Evolutionary conservation across 2,113 vertebrate species (phyloP).

Genomic region (Microcebus tavaratra): DNA sequence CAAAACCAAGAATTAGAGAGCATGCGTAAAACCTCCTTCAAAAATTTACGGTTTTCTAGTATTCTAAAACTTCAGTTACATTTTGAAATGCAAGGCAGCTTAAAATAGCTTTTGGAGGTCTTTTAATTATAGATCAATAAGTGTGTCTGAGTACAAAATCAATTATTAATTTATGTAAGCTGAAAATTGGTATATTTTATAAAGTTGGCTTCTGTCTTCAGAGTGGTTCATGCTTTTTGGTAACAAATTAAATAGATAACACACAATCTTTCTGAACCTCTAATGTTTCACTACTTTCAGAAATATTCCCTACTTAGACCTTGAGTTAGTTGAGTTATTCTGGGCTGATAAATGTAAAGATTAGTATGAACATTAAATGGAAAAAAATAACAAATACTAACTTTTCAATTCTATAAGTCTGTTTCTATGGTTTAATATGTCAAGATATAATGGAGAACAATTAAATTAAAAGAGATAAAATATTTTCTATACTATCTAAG

Average conservation of each 20-base stretch:
- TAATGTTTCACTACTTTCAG: neutral
- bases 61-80: conserved; percentile 41
- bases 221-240: conserved; percentile 39
- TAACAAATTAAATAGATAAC: conserved; percentile 59
- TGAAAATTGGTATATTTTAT: conserved; percentile 65
- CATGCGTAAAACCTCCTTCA: neutral
- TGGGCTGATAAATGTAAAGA: neutral
- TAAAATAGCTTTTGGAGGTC: conserved; percentile 64
- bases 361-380: conserved; percentile 52
- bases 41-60: neutral
- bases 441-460: neutral
- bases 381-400: neutral
- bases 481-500: conserved; percentile 48
- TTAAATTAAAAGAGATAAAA: conserved; percentile 3
- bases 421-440: neutral
- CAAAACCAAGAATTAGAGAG: neutral
- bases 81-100: conserved; percentile 56
- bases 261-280: neutral
- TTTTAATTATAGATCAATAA: conserved; percentile 81
- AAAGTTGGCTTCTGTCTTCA: conserved; percentile 55
- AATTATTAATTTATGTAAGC: conserved; percentile 77
- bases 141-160: conserved; percentile 69
- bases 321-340: conserved; percentile 41
- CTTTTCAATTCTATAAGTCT: neutral
- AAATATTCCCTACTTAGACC: conserved; percentile 8